Evolutionary conservation across 2,113 vertebrate genomes (phyloP).

Genomic region (Paracyprichromis sp.): DNA sequence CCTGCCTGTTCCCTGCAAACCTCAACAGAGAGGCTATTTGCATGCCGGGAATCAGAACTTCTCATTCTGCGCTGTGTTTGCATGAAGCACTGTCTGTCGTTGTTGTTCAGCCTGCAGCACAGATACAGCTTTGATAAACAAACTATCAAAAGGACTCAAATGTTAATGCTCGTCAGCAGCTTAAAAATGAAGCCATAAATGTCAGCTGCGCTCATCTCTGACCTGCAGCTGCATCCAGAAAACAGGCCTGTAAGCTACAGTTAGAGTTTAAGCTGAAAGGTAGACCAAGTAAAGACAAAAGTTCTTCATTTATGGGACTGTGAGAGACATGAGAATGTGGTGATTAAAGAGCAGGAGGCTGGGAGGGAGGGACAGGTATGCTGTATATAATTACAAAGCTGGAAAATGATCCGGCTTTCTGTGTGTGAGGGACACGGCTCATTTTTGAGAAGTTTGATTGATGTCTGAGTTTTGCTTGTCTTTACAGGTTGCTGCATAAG

Average conservation of each 20-base stretch:
- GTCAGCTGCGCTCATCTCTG: neutral
- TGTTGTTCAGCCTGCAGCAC: neutral
- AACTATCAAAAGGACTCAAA: neutral
- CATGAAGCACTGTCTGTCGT: neutral
- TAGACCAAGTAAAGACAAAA: neutral
- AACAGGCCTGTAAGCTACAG: neutral
- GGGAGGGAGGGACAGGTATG: neutral
- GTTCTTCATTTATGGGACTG: neutral
- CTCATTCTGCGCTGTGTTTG: neutral
- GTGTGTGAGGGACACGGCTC: neutral
- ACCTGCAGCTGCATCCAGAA: neutral
- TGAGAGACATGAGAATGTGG: neutral
- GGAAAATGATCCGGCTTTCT: neutral
- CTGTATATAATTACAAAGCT: constrained; percentile 21
- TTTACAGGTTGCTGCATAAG: neutral
- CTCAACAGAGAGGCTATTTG: neutral
- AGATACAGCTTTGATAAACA: neutral
- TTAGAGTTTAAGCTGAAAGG: neutral
- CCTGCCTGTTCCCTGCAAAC: neutral
- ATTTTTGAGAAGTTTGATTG: neutral
- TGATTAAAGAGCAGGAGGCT: neutral
- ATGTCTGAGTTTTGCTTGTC: neutral
- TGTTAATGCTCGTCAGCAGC: neutral
- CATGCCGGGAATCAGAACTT: neutral
- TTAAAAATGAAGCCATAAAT: neutral